phyloP scores from a whole-genome alignment of 2,113 vertebrate genomes.

The Melanocharis versteri region DNA sequence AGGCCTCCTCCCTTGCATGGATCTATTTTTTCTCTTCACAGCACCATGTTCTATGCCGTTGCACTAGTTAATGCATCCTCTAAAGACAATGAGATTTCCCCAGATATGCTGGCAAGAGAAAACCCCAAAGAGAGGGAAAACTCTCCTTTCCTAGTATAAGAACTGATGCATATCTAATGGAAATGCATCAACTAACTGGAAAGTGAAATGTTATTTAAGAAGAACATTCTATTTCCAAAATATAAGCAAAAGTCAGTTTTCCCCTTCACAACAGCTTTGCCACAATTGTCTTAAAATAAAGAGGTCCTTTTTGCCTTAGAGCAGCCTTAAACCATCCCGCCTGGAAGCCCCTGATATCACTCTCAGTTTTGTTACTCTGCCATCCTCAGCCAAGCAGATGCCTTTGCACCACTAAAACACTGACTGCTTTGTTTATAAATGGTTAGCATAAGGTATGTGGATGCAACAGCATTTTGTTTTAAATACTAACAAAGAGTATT shows the following conservation, averaged over 20 bases:
- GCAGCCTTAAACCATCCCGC: neutral
- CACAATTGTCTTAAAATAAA: neutral
- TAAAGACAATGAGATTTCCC: neutral
- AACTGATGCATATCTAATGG: neutral
- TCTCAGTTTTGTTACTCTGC: neutral
- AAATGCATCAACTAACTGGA: neutral
- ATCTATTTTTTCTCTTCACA: neutral
- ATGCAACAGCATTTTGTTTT: neutral
- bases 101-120: neutral
- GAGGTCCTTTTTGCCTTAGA: neutral
- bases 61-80: neutral
- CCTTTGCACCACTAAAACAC: neutral
- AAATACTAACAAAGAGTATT: neutral
- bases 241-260: neutral
- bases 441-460: neutral
- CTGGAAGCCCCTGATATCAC: neutral
- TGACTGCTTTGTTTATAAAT: neutral
- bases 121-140: neutral
- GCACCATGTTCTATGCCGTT: neutral
- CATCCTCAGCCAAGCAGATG: neutral
- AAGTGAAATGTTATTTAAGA: neutral
- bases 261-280: neutral
- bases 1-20: neutral
- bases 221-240: neutral
- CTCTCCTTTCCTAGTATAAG: neutral